These are phyloP conservation scores for Drosophila navojoa DNA, from an alignment of 1,140 invertebrate species.

Conservation along the genomic window DNA sequence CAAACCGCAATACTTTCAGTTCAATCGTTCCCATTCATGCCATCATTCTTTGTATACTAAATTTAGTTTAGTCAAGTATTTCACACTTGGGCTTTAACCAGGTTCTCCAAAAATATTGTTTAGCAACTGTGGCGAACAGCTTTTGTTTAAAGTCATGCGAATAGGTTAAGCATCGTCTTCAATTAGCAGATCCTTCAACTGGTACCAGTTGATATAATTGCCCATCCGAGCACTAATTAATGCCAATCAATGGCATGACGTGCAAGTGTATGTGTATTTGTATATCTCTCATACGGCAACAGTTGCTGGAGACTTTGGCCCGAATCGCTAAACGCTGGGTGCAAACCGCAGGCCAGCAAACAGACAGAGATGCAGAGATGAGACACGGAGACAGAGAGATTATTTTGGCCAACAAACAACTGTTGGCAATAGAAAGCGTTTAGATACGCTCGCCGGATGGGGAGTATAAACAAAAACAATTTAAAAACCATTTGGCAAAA, in stretches of 20 bases:
- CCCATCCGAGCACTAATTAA: conserved; percentile 59
- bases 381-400: too few relatives aligned
- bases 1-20: too few relatives aligned
- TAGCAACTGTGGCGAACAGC: conserved; percentile 48
- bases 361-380: neutral
- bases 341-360: conserved; percentile 52
- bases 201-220: conserved; percentile 76
- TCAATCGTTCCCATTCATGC: conserved; percentile 10
- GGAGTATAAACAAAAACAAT: conserved; percentile 71
- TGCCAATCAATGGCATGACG: conserved; percentile 60
- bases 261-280: neutral
- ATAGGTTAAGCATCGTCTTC: conserved; percentile 38
- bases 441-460: conserved; percentile 54
- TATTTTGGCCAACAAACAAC: conserved; percentile 67
- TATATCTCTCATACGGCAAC: conserved; percentile 15
- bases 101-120: conserved; percentile 36
- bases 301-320: conserved; percentile 65
- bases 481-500: conserved; percentile 82
- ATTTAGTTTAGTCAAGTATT: conserved; percentile 12
- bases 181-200: conserved; percentile 79
- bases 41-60: neutral
- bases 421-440: conserved; percentile 68
- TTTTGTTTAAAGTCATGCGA: conserved; percentile 29
- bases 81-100: conserved; percentile 39
- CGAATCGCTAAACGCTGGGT: conserved; percentile 52